Percentiles rank a stretch among this genome's conserved stretches.
Conservation (phyloP, 2,113 vertebrate species). For the Laticauda colubrina region DNA sequence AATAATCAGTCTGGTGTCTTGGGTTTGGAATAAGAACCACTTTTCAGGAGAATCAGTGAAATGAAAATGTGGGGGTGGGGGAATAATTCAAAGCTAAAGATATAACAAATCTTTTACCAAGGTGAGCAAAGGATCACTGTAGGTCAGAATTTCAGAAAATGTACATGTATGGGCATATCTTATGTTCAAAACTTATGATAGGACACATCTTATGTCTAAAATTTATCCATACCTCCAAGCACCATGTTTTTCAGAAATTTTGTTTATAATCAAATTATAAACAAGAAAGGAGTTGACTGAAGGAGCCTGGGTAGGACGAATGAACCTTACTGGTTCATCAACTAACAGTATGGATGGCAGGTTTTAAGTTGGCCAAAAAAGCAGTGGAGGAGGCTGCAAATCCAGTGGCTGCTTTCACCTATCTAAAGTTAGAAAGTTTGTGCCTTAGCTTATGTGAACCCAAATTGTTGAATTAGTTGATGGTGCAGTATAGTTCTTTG, state of each 20-base stretch:
- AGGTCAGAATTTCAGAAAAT: neutral
- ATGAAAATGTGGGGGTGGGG: neutral
- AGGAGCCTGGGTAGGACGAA: neutral
- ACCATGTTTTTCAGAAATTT: neutral
- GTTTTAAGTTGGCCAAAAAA: neutral
- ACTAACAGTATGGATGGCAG: neutral
- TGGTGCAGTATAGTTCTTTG: neutral
- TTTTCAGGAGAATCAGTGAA: neutral
- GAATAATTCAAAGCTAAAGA: neutral
- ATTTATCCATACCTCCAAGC: neutral
- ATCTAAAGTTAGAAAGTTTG: neutral
- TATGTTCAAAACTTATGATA: neutral
- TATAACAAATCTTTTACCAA: neutral
- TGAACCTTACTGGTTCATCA: neutral
- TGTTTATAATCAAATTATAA: neutral
- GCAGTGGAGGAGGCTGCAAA: neutral
- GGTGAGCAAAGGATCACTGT: neutral
- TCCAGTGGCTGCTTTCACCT: neutral
- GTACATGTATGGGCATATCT: neutral
- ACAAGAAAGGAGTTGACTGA: neutral
- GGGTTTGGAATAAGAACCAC: neutral
- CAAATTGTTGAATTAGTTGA: neutral
- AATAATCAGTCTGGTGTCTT: neutral
- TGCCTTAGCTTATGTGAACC: neutral
- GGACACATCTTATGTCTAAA: neutral